These are phyloP conservation scores for Teleogryllus oceanicus DNA, from an alignment of 2,888 invertebrate species.

Conservation along the genomic window DNA sequence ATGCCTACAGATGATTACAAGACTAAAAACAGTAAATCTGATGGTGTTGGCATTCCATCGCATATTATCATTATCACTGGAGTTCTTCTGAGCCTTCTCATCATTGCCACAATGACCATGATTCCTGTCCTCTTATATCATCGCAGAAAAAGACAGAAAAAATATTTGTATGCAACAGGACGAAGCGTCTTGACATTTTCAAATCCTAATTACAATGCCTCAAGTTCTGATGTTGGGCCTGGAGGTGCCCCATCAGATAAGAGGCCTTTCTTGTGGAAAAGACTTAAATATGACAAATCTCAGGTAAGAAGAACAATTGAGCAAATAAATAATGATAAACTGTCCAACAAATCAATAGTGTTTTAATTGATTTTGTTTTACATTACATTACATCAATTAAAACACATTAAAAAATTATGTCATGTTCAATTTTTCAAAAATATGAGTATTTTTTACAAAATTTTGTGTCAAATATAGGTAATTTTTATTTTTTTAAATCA, in stretches of 20 bases:
- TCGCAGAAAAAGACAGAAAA: slow-evolving; percentile 51
- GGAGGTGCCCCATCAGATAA: slow-evolving; percentile 49
- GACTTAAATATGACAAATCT: slow-evolving; percentile 74
- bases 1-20: not conserved
- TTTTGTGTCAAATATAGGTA: no score
- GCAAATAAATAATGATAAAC: no score
- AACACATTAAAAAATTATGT: no score
- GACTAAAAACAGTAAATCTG: not conserved
- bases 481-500: no score
- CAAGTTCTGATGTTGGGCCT: slow-evolving; percentile 52
- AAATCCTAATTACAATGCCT: slow-evolving; percentile 79
- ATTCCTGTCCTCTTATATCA: slow-evolving; percentile 47
- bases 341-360: no score
- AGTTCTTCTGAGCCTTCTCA: slow-evolving; percentile 27
- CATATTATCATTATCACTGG: slow-evolving; percentile 30
- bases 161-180: slow-evolving; percentile 54
- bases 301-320: slow-evolving; percentile 53
- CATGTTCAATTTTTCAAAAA: no score
- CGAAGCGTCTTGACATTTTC: slow-evolving; percentile 79
- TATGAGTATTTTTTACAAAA: no score
- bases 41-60: slow-evolving; percentile 23
- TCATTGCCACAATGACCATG: slow-evolving; percentile 25
- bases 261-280: slow-evolving; percentile 64
- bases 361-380: no score
- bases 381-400: no score